phyloP scores from a whole-genome alignment of 1,140 invertebrate genomes.

The Bombus superbus region DNA sequence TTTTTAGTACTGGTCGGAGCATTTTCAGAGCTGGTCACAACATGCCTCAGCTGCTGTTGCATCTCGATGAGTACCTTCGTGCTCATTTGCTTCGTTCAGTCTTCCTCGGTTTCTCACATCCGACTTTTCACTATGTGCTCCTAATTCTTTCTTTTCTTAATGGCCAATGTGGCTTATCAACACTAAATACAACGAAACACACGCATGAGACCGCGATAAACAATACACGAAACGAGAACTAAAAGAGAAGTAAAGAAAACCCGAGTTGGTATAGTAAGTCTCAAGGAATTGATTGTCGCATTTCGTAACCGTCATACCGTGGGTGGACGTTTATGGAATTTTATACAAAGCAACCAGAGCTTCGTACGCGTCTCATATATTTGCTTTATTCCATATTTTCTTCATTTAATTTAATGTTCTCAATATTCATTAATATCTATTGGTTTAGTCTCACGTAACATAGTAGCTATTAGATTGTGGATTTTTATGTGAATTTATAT shows the following conservation, averaged over 20 bases:
- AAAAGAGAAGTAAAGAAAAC: background rate
- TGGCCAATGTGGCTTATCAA: background rate
- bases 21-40: background rate
- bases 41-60: slow-evolving; percentile 27
- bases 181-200: slow-evolving; percentile 31
- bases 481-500: too few species aligned
- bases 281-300: background rate
- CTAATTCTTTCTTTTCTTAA: background rate
- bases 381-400: background rate
- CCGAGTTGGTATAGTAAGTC: background rate
- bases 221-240: background rate
- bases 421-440: background rate
- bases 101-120: slow-evolving; percentile 11
- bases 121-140: background rate
- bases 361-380: background rate
- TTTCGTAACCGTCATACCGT: background rate
- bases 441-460: background rate
- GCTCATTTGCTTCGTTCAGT: slow-evolving; percentile 16
- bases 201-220: background rate
- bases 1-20: slow-evolving; percentile 35
- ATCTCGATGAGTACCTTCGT: slow-evolving; percentile 48
- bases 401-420: background rate
- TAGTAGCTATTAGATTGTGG: background rate
- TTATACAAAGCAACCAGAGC: background rate
- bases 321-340: background rate